Conservation (phyloP, 2,888 invertebrate genomes). For the Melipona beecheii region DNA sequence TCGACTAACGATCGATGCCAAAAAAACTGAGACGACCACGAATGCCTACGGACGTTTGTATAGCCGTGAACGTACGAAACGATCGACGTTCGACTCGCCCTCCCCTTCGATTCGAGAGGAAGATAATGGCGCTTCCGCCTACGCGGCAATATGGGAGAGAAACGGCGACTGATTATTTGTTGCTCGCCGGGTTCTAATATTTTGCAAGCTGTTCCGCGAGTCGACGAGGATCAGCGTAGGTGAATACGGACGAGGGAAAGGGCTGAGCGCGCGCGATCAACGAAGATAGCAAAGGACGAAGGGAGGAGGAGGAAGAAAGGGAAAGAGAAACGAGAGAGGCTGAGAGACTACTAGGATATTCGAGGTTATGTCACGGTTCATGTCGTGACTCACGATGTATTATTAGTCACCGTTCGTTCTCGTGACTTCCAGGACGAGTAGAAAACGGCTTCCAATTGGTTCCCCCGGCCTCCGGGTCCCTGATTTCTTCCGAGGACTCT, state of each 20-base stretch:
- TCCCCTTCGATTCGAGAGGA: constrained; percentile 36
- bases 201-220: constrained; percentile 42
- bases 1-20: neutral
- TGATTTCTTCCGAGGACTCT: constrained; percentile 11
- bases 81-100: constrained; percentile 41
- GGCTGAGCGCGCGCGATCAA: constrained; percentile 2
- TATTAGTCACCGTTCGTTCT: constrained; percentile 68
- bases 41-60: neutral
- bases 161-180: constrained; percentile 58
- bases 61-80: neutral
- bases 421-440: constrained; percentile 64
- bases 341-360: constrained; percentile 52
- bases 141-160: constrained; percentile 54
- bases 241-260: constrained; percentile 29
- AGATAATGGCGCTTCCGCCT: constrained; percentile 62
- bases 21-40: neutral
- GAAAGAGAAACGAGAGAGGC: constrained; percentile 21
- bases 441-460: constrained; percentile 61
- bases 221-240: constrained; percentile 35
- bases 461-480: neutral
- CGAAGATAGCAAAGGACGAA: neutral
- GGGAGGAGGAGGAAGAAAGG: neutral
- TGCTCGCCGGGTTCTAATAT: constrained; percentile 44
- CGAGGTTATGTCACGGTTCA: constrained; percentile 69
- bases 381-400: constrained; percentile 71